phyloP scores from a whole-genome alignment of 2,888 invertebrate genomes.

The Perizoma affinitatum region DNA sequence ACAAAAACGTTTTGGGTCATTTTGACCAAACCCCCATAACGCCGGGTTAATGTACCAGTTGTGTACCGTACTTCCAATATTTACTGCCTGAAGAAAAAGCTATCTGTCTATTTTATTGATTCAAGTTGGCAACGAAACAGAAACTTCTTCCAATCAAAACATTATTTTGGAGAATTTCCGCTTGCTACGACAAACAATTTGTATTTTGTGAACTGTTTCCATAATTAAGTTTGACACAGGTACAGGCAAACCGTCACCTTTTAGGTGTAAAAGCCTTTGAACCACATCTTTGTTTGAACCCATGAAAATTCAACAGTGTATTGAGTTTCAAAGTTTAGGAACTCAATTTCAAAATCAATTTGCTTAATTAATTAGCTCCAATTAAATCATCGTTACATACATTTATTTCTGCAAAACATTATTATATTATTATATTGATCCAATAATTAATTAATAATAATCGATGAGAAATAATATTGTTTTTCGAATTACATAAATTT shows the following conservation, averaged over 20 bases:
- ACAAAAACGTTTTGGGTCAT: too few relatives aligned
- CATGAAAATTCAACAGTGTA: background rate
- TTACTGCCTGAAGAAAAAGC: slow-evolving; percentile 8
- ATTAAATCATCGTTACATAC: too few relatives aligned
- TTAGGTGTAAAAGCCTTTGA: slow-evolving; percentile 10
- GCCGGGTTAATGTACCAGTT: too few relatives aligned
- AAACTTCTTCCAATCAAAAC: slow-evolving; percentile 59
- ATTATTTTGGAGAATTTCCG: slow-evolving; percentile 45
- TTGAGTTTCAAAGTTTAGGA: background rate
- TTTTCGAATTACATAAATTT: too few relatives aligned
- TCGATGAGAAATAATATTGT: too few relatives aligned
- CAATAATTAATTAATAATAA: too few relatives aligned
- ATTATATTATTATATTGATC: too few relatives aligned
- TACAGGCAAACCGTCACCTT: slow-evolving; percentile 4
- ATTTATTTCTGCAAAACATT: too few relatives aligned
- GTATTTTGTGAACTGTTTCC: slow-evolving; percentile 14
- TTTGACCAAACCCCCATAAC: too few relatives aligned
- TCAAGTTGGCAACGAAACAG: slow-evolving; percentile 30
- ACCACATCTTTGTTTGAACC: background rate
- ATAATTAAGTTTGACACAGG: slow-evolving; percentile 18
- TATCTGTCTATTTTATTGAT: slow-evolving; percentile 25
- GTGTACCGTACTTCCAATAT: too few relatives aligned
- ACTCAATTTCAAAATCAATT: too few relatives aligned
- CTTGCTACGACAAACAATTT: slow-evolving; percentile 29
- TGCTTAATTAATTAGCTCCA: too few relatives aligned